Percentiles rank a stretch among this genome's conserved stretches.
These are phyloP conservation scores for Nylanderia fulva DNA, from an alignment of 1,140 invertebrate species.

Conservation along the genomic window DNA sequence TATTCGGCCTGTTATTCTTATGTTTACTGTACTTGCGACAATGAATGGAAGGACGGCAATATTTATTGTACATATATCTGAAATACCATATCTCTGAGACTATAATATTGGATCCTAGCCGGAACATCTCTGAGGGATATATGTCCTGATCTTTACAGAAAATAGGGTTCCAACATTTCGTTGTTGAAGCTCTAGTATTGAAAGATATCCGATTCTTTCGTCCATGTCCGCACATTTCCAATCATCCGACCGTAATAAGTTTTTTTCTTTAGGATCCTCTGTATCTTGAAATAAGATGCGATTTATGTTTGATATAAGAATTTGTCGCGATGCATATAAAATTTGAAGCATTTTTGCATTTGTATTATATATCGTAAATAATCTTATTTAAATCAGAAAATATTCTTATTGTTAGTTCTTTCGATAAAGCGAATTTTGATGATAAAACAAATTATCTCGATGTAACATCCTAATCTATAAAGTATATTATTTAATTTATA, in stretches of 20 bases:
- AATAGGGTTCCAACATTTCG: constrained; percentile 59
- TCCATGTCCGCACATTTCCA: constrained; percentile 59
- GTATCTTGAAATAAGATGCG: constrained; percentile 33
- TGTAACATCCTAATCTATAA: not conserved
- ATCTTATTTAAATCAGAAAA: not conserved
- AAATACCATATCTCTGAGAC: constrained; percentile 57
- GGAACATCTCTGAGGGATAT: constrained; percentile 38
- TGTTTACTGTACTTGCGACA: not conserved
- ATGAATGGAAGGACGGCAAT: constrained; percentile 2
- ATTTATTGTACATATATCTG: constrained; percentile 43
- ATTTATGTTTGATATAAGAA: constrained; percentile 12
- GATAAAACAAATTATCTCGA: not conserved
- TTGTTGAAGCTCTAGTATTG: constrained; percentile 42
- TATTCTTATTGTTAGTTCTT: not conserved
- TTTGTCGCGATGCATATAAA: constrained; percentile 4
- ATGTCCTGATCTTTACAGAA: constrained; percentile 56
- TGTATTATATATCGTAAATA: not conserved
- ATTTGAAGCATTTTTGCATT: not conserved
- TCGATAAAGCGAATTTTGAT: not conserved
- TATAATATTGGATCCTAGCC: constrained; percentile 67
- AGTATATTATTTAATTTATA: not conserved
- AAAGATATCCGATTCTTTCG: constrained; percentile 39
- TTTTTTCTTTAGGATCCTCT: not conserved
- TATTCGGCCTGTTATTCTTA: not conserved
- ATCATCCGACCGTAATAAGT: constrained; percentile 66